phyloP scores from a whole-genome alignment of 2,797 vertebrate genomes.

The Halcyon smyrnensis region DNA sequence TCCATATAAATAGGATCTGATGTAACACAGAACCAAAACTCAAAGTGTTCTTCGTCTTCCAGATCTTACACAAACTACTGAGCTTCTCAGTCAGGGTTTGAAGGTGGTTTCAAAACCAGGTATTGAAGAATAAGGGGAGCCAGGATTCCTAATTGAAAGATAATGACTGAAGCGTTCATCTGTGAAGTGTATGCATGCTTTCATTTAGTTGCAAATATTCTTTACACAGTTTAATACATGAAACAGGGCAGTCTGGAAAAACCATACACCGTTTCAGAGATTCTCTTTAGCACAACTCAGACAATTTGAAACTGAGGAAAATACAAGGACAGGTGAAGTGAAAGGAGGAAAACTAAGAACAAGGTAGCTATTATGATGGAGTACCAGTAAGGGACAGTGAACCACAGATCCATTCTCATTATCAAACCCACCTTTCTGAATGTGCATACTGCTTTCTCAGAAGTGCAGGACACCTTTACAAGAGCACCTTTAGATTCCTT shows the following conservation, averaged over 20 bases:
- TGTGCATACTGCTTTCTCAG: rapidly evolving
- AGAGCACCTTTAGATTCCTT: not conserved
- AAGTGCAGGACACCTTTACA: not conserved
- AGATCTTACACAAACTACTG: not conserved
- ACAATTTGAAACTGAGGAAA: not conserved
- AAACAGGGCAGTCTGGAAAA: not conserved
- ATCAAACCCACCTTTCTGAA: not conserved
- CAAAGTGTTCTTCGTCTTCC: not conserved
- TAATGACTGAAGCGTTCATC: slow-evolving; percentile 20
- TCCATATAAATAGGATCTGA: not conserved
- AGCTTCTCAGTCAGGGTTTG: not conserved
- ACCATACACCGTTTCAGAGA: not conserved
- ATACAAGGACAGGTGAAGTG: not conserved
- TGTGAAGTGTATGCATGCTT: not conserved
- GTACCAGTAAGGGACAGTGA: not conserved
- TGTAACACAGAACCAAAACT: not conserved
- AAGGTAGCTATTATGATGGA: not conserved
- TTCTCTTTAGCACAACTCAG: not conserved
- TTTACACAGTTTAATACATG: not conserved
- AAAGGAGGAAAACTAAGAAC: not conserved
- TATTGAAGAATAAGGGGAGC: not conserved
- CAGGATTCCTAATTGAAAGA: slow-evolving; percentile 27
- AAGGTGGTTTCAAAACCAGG: not conserved
- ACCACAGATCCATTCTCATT: not conserved
- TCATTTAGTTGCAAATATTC: slow-evolving; percentile 18